Evolutionary conservation across 2,113 vertebrate species (phyloP).

Genomic region (Lampris megalopsis): DNA sequence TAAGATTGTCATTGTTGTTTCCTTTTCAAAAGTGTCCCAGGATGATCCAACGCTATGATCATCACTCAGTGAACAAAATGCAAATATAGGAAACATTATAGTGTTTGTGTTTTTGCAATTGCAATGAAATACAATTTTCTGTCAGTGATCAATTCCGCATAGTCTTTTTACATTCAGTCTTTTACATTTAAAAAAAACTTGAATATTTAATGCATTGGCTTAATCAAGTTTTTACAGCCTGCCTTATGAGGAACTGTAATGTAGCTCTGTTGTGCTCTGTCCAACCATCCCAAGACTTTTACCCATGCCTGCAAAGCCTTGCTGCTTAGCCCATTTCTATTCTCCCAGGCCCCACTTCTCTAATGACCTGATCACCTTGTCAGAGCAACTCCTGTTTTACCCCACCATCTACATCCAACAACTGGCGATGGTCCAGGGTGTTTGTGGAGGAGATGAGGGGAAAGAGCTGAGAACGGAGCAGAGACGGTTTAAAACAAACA

Average conservation of each 20-base stretch:
- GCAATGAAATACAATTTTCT: too few relatives aligned
- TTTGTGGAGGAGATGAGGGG: conserved; percentile 6
- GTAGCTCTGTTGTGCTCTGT: conserved; percentile 11
- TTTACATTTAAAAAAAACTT: conserved; percentile 12
- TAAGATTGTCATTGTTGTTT: too few relatives aligned
- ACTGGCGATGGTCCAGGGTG: conserved; percentile 34
- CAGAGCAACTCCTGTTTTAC: conserved; percentile 17
- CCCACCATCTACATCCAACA: conserved; percentile 29
- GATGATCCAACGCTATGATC: too few relatives aligned
- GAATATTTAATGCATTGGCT: conserved; percentile 51
- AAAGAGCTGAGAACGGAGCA: conserved; percentile 20
- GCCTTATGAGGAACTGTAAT: conserved; percentile 42
- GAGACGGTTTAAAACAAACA: conserved; percentile 39
- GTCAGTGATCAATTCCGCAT: conserved; percentile 20
- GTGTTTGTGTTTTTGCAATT: too few relatives aligned
- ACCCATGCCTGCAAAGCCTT: conserved; percentile 23
- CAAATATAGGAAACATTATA: neutral
- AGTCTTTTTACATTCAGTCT: conserved; percentile 51
- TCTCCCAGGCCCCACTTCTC: conserved; percentile 41
- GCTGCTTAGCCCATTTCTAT: conserved; percentile 18
- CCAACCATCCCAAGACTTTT: conserved; percentile 3
- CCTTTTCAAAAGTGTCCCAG: too few relatives aligned
- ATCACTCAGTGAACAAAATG: neutral
- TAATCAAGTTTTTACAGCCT: conserved; percentile 57
- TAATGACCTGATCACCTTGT: conserved; percentile 47